Percentiles rank a stretch among this genome's conserved stretches.
phyloP scores from a whole-genome alignment of 2,113 vertebrate genomes.

The Menura novaehollandiae region DNA sequence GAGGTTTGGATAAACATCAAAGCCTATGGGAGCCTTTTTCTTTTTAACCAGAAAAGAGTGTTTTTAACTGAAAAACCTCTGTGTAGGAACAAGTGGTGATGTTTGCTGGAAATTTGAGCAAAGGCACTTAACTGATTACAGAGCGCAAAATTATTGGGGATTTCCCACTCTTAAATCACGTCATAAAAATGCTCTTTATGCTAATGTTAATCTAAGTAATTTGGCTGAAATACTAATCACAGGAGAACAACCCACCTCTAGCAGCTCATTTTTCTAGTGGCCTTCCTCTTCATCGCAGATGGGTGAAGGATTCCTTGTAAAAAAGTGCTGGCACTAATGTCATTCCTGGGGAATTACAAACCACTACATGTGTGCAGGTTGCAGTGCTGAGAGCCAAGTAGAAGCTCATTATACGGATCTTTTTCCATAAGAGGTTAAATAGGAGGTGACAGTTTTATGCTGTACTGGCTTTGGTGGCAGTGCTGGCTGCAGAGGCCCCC shows the following conservation, averaged over 20 bases:
- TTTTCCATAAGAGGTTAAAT: background rate
- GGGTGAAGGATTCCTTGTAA: background rate
- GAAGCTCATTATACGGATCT: background rate
- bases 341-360: background rate
- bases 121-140: constrained; percentile 25
- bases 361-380: background rate
- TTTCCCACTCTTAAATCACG: constrained; percentile 35
- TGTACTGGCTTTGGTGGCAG: background rate
- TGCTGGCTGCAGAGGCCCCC: background rate
- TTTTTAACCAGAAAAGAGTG: constrained; percentile 13
- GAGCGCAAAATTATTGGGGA: constrained; percentile 16
- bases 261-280: background rate
- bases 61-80: constrained; percentile 23
- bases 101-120: constrained; percentile 26
- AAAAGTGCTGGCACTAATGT: background rate
- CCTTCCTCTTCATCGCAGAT: background rate
- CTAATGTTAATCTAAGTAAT: background rate
- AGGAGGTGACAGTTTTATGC: background rate
- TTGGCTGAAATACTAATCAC: background rate
- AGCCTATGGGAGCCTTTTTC: constrained; percentile 6
- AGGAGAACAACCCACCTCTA: background rate
- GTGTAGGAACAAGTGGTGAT: constrained; percentile 9
- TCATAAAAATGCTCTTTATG: constrained; percentile 9
- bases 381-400: background rate
- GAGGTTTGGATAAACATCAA: constrained; percentile 55